Percentiles rank a stretch among this genome's conserved stretches.
Evolutionary conservation across 2,888 invertebrate genomes (phyloP).

Genomic region (Antheraea yamamai): DNA sequence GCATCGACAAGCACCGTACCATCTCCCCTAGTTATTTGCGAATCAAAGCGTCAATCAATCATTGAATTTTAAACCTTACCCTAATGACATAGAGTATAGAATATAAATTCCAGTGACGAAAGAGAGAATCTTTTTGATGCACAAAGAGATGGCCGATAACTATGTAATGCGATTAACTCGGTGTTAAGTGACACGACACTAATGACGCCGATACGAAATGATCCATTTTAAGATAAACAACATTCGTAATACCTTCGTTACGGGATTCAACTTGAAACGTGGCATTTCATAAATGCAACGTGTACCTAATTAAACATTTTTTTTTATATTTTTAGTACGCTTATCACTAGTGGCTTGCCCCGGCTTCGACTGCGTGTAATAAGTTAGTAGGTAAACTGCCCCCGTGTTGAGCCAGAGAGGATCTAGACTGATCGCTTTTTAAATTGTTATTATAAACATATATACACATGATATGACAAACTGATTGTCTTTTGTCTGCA

Average conservation of each 20-base stretch:
- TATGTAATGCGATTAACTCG: constrained; percentile 75
- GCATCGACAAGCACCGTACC: constrained; percentile 23
- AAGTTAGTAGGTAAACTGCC: no score
- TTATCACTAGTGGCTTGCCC: no score
- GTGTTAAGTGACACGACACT: constrained; percentile 73
- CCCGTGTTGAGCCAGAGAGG: no score
- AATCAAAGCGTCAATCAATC: constrained; percentile 47
- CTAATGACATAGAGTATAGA: constrained; percentile 36
- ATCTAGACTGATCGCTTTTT: no score
- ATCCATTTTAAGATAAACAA: constrained; percentile 37
- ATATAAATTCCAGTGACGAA: constrained; percentile 25
- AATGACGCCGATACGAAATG: constrained; percentile 69
- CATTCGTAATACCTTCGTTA: constrained; percentile 13
- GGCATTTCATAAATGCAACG: background rate
- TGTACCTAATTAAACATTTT: background rate
- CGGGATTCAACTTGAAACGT: background rate
- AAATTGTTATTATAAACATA: no score
- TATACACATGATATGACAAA: no score
- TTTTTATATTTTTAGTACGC: no score
- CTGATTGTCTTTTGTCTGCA: no score
- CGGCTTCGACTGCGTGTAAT: no score
- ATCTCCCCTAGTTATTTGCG: constrained; percentile 69
- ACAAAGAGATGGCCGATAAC: constrained; percentile 74
- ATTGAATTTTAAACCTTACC: constrained; percentile 42
- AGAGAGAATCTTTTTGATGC: constrained; percentile 51